Conservation (phyloP, 1,140 invertebrate genomes). For the Pseudomyrmex sp. region DNA sequence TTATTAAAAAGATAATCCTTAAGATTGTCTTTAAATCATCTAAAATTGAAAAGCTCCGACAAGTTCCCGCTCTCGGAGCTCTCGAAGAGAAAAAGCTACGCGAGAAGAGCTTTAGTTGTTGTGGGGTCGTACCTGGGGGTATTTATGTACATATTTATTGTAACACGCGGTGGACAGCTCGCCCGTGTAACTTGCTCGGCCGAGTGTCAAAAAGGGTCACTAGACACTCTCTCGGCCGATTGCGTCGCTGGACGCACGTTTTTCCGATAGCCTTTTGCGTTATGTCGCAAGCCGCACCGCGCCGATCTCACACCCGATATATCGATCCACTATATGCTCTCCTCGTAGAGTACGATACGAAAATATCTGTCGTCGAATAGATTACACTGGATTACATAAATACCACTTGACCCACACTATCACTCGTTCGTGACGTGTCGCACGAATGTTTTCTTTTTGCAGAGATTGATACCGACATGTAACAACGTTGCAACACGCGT, state of each 20-base stretch:
- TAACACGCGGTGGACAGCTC: constrained; percentile 58
- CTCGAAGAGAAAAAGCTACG: constrained; percentile 1
- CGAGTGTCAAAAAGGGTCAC: constrained; percentile 84
- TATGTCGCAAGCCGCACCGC: constrained; percentile 43
- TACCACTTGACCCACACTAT: constrained; percentile 53
- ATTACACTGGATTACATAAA: constrained; percentile 58
- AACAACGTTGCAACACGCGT: not conserved
- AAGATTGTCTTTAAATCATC: not conserved
- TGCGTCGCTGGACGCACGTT: constrained; percentile 77
- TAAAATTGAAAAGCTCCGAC: not conserved
- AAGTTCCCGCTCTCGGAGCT: not conserved
- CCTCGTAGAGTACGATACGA: constrained; percentile 30
- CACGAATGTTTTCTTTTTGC: constrained; percentile 24
- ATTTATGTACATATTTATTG: constrained; percentile 60
- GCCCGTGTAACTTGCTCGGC: constrained; percentile 81
- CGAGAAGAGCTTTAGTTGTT: not conserved
- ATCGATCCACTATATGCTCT: constrained; percentile 23
- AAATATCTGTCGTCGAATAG: constrained; percentile 46
- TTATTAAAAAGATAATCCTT: too few species aligned
- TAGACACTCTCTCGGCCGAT: constrained; percentile 83
- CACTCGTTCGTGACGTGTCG: not conserved
- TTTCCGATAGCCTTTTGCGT: constrained; percentile 73
- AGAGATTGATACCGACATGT: not conserved
- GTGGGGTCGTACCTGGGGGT: constrained; percentile 48
- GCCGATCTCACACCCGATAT: constrained; percentile 60